These are phyloP conservation scores for Brachyopa scutellaris DNA, from an alignment of 2,888 invertebrate genomes.

Conservation along the genomic window DNA sequence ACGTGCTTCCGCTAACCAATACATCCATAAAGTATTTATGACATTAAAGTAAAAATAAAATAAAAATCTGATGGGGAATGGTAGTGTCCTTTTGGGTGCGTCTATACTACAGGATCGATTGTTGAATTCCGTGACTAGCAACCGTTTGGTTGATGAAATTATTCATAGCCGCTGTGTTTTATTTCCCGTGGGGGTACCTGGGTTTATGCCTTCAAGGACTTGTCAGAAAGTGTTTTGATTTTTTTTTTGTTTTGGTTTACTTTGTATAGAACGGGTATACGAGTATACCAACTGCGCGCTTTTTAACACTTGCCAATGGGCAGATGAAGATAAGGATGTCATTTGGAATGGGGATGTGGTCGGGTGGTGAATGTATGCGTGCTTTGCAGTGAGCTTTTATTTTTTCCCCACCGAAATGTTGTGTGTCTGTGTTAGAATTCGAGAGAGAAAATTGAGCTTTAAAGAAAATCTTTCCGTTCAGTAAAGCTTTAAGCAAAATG, in stretches of 20 bases:
- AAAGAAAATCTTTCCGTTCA: not conserved
- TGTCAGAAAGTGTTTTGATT: slow-evolving; percentile 17
- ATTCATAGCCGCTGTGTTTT: slow-evolving; percentile 21
- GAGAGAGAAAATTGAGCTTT: not conserved
- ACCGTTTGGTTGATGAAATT: slow-evolving; percentile 5
- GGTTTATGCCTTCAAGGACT: not conserved
- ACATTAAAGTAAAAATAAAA: too few species aligned
- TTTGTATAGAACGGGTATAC: not conserved
- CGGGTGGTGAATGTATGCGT: not conserved
- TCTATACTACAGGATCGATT: slow-evolving; percentile 24
- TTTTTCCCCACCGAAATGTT: not conserved
- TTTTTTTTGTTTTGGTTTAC: not conserved
- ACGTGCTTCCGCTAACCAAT: slow-evolving; percentile 51
- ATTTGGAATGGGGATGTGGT: not conserved
- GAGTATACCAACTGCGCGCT: not conserved
- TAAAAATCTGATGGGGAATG: too few species aligned
- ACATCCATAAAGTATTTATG: not conserved
- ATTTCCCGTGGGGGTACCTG: not conserved
- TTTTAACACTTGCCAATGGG: slow-evolving; percentile 4
- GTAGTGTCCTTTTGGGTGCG: slow-evolving; percentile 14
- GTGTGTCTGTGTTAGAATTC: not conserved
- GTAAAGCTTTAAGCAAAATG: not conserved
- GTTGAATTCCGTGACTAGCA: slow-evolving; percentile 31
- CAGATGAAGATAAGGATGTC: not conserved
- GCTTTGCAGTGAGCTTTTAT: slow-evolving; percentile 17